Evolutionary conservation across 2,797 vertebrate genomes (phyloP).

Genomic region (Aythya fuligula): DNA sequence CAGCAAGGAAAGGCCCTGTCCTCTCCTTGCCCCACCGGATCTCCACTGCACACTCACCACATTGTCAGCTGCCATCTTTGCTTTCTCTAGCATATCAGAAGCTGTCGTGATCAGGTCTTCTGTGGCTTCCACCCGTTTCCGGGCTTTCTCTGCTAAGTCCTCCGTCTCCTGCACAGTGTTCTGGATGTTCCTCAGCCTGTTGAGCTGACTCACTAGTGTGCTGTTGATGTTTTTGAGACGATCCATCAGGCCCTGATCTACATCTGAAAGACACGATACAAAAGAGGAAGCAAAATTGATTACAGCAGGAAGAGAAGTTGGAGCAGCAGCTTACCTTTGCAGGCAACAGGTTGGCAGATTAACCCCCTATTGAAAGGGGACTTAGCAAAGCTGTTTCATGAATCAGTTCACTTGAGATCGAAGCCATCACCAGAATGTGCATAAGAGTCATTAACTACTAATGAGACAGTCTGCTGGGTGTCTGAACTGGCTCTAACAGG

Average conservation of each 20-base stretch:
- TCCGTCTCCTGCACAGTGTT: slow-evolving; percentile 87
- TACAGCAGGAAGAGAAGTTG: not conserved
- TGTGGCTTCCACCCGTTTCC: slow-evolving; percentile 83
- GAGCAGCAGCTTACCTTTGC: not conserved
- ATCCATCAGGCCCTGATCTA: slow-evolving; percentile 91
- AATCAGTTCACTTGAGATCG: not conserved
- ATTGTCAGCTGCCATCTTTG: slow-evolving; percentile 87
- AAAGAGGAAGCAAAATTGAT: slow-evolving; percentile 12
- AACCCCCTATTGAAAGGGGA: not conserved
- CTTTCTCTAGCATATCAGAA: slow-evolving; percentile 90
- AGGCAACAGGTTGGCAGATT: not conserved
- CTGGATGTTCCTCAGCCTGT: slow-evolving; percentile 91
- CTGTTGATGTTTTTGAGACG: slow-evolving; percentile 89
- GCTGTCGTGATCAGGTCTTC: slow-evolving; percentile 88
- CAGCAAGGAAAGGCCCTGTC: not conserved
- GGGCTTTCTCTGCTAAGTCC: slow-evolving; percentile 86
- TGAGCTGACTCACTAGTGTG: slow-evolving; percentile 89
- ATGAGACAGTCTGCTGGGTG: not conserved
- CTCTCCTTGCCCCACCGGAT: not conserved
- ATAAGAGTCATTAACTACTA: not conserved
- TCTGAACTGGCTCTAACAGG: not conserved
- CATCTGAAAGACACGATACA: slow-evolving; percentile 72
- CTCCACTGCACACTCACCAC: slow-evolving; percentile 83
- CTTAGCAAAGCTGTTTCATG: not conserved
- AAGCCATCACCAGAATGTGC: slow-evolving; percentile 2